phyloP scores from a whole-genome alignment of 2,113 vertebrate species.

The Leptocoma aspasia region DNA sequence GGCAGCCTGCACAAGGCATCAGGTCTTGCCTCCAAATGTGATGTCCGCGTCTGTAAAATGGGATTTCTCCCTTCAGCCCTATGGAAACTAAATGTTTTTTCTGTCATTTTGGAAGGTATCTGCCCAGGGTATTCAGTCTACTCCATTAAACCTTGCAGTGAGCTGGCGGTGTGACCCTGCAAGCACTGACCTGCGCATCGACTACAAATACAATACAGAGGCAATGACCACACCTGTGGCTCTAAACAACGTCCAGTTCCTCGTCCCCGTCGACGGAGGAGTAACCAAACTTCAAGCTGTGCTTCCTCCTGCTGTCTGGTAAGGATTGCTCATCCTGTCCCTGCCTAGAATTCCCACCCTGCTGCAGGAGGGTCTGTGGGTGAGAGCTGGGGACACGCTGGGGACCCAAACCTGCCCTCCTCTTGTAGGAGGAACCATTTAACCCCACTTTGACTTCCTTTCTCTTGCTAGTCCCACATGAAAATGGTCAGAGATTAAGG shows the following conservation, averaged over 20 bases:
- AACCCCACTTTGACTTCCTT: fast-evolving
- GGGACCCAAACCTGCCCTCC: neutral
- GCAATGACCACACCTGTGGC: constrained; percentile 88
- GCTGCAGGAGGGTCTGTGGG: neutral
- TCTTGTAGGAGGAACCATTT: neutral
- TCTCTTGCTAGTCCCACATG: neutral
- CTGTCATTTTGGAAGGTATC: constrained; percentile 82
- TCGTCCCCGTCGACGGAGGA: constrained; percentile 88
- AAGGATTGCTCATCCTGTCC: neutral
- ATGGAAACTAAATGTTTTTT: constrained; percentile 55
- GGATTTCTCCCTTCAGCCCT: constrained; percentile 22
- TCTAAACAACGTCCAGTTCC: constrained; percentile 92
- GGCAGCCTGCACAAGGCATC: too few species aligned
- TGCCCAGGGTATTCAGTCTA: constrained; percentile 92
- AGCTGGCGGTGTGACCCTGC: constrained; percentile 90
- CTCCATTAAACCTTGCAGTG: constrained; percentile 93
- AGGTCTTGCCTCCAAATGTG: neutral
- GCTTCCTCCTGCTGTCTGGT: constrained; percentile 94
- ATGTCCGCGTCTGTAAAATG: neutral
- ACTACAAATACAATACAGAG: constrained; percentile 95
- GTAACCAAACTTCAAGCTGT: constrained; percentile 89
- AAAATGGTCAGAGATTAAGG: neutral
- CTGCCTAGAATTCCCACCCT: neutral
- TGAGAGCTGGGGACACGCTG: fast-evolving
- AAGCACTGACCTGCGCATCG: constrained; percentile 93